These are phyloP conservation scores for Siderastrea radians DNA, from an alignment of 92 coral and sea anemone species.

Conservation along the genomic window DNA sequence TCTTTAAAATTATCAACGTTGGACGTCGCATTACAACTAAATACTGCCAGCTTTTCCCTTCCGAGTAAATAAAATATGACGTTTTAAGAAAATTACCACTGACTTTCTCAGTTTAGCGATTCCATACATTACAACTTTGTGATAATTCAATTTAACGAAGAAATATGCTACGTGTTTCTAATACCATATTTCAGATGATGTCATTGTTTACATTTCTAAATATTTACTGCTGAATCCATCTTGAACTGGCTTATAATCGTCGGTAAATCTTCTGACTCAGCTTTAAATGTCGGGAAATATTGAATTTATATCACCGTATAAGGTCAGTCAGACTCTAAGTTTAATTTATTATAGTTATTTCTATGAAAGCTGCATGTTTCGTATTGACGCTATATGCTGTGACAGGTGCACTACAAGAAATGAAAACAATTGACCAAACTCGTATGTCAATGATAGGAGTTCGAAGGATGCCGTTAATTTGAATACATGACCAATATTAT, in stretches of 20 bases:
- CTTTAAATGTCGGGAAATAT: background rate
- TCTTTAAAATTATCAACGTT: background rate
- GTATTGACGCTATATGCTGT: background rate
- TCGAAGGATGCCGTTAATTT: constrained; percentile 10
- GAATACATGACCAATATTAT: background rate
- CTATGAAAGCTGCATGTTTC: background rate
- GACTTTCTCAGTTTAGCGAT: background rate
- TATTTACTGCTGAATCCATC: background rate
- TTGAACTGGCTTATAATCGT: background rate
- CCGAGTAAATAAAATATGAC: background rate
- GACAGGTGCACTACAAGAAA: background rate
- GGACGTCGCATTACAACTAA: background rate
- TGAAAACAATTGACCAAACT: background rate
- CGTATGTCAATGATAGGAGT: background rate
- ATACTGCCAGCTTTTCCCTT: background rate
- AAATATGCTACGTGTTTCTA: background rate
- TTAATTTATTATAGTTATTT: background rate
- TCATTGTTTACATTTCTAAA: background rate
- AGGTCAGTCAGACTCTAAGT: background rate
- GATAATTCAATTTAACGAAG: background rate
- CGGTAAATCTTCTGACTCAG: background rate
- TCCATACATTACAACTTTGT: background rate
- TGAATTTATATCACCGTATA: background rate
- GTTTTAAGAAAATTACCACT: no score
- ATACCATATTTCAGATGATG: constrained; percentile 14